A percentile compares a stretch with the other conserved stretches of the same genome.
Evolutionary conservation across 2,113 vertebrate genomes (phyloP).

Genomic region (Hydrochoerus hydrochaeris): DNA sequence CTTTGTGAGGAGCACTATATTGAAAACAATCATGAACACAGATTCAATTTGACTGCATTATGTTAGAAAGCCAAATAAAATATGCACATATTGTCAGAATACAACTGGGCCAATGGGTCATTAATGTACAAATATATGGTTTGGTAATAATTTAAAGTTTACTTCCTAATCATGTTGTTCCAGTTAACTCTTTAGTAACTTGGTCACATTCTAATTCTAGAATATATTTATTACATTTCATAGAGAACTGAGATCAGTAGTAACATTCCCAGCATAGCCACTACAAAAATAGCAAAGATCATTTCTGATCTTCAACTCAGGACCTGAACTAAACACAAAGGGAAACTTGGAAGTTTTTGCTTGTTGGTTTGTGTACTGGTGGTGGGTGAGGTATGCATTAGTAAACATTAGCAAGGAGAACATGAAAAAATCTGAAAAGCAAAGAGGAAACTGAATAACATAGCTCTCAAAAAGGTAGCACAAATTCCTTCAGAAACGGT

Average conservation of each 20-base stretch:
- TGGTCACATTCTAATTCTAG: background rate
- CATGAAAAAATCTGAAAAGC: background rate
- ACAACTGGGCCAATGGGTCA: background rate
- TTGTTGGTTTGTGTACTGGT: background rate
- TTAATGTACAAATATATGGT: background rate
- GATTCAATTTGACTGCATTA: background rate
- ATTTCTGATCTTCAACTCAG: background rate
- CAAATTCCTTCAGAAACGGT: background rate
- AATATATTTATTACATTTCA: conserved; percentile 10
- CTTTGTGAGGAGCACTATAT: background rate
- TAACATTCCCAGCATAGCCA: background rate
- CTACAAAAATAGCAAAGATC: background rate
- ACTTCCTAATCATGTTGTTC: background rate
- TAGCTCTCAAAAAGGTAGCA: background rate
- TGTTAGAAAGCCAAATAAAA: conserved; percentile 7
- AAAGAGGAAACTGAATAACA: background rate
- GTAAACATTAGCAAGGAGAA: background rate
- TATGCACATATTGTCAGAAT: background rate
- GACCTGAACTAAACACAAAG: background rate
- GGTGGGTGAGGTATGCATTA: background rate
- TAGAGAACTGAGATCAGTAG: background rate
- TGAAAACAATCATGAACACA: conserved; percentile 33
- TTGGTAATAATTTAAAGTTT: background rate
- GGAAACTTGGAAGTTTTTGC: background rate
- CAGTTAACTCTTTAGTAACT: conserved; percentile 24